A percentile compares a stretch with the other conserved stretches of the same genome.
These are phyloP conservation scores for Halisarca cf. caerulea DNA, from an alignment of 37 sponge, comb jelly and placozoan genomes.

Conservation along the genomic window DNA sequence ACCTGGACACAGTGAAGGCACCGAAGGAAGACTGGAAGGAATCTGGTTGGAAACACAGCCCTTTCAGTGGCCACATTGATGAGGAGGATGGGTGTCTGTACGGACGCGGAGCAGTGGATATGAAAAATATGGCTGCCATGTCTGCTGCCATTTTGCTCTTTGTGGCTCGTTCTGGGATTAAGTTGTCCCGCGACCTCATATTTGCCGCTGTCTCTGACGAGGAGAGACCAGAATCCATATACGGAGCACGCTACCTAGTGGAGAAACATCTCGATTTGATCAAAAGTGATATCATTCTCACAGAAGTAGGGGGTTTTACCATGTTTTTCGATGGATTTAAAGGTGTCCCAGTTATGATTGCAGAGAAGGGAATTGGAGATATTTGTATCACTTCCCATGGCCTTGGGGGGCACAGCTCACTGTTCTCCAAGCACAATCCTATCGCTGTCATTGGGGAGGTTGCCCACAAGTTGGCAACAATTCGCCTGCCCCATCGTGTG, in stretches of 20 bases:
- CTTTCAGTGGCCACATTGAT: constrained; percentile 74
- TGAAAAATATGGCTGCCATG: constrained; percentile 90
- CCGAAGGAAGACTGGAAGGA: constrained; percentile 78
- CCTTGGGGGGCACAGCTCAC: constrained; percentile 74
- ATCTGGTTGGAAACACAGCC: constrained; percentile 82
- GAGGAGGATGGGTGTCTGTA: constrained; percentile 87
- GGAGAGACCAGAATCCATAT: constrained; percentile 55
- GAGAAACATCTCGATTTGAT: constrained; percentile 72
- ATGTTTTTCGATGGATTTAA: constrained; percentile 38
- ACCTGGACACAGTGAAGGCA: constrained; percentile 81
- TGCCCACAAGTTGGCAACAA: constrained; percentile 42
- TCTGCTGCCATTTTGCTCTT: constrained; percentile 64
- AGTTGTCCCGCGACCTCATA: constrained; percentile 68
- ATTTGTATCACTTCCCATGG: constrained; percentile 66
- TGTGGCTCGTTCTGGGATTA: constrained; percentile 47
- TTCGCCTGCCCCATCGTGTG: constrained; percentile 51
- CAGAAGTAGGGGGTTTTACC: constrained; percentile 80
- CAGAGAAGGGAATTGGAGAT: constrained; percentile 64
- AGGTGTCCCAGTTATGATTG: constrained; percentile 64
- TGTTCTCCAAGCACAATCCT: constrained; percentile 65
- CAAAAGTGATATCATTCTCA: constrained; percentile 73
- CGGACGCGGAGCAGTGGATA: constrained; percentile 83
- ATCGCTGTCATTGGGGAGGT: constrained; percentile 59
- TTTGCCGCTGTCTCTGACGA: constrained; percentile 86
- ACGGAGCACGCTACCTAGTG: constrained; percentile 71